A percentile compares a stretch with the other conserved stretches of the same genome.
Evolutionary conservation across 2,113 vertebrate genomes (phyloP).

Genomic region (Colius striatus): DNA sequence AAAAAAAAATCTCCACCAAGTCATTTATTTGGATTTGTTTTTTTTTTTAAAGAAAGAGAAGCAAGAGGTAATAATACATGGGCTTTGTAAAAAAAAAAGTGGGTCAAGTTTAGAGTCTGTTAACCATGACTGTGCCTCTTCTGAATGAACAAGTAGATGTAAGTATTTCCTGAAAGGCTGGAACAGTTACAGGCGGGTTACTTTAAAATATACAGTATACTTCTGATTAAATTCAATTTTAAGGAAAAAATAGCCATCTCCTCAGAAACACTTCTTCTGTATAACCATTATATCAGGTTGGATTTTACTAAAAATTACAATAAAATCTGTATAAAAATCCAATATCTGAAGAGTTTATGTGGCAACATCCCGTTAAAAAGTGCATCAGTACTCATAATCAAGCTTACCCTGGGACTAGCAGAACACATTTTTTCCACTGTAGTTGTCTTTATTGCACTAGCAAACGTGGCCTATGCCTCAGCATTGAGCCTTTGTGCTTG

Average conservation of each 20-base stretch:
- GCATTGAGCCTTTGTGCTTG: not conserved
- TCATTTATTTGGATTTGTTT: not conserved
- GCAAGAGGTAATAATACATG: slow-evolving; percentile 3
- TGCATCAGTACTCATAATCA: not conserved
- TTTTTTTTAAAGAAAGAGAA: not conserved
- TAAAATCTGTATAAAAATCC: not conserved
- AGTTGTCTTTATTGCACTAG: not conserved
- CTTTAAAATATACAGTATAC: not conserved
- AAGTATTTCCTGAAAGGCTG: not conserved
- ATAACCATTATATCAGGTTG: not conserved
- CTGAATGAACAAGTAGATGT: not conserved
- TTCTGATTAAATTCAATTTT: not conserved
- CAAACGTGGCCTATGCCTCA: not conserved
- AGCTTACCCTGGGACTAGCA: not conserved
- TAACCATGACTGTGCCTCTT: not conserved
- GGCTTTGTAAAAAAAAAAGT: not conserved
- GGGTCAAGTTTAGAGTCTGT: not conserved
- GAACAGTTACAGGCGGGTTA: not conserved
- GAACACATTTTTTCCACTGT: not conserved
- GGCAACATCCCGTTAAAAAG: not conserved
- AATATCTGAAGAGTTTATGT: not conserved
- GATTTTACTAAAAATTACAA: not conserved
- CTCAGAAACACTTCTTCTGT: not conserved
- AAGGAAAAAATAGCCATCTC: not conserved
- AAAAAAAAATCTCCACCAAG: not conserved